Percentiles rank a stretch among this genome's conserved stretches.
Evolutionary conservation across 2,113 vertebrate genomes (phyloP).

Genomic region (Oenanthe melanoleuca): DNA sequence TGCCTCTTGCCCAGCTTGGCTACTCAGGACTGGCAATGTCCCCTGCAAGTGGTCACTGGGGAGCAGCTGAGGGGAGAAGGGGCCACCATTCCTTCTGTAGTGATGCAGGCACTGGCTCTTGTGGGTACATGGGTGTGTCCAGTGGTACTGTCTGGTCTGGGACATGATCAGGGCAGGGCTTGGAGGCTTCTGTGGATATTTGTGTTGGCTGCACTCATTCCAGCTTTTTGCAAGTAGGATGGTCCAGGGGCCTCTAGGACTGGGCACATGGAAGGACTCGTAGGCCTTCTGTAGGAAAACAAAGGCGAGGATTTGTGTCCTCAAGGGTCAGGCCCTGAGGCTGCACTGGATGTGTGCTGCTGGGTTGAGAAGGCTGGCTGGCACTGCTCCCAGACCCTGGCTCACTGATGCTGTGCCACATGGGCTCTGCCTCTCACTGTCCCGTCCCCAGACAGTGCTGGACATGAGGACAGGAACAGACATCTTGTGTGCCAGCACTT

Average conservation of each 20-base stretch:
- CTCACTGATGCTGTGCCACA: accelerated
- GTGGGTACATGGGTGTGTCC: accelerated
- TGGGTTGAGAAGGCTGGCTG: background rate
- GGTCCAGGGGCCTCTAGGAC: background rate
- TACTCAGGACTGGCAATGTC: background rate
- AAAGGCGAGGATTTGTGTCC: accelerated
- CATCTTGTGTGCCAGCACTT: background rate
- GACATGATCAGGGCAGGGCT: accelerated
- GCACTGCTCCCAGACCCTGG: accelerated
- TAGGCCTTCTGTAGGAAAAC: background rate
- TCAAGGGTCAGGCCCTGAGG: background rate
- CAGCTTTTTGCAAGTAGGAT: accelerated
- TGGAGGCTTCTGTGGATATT: accelerated
- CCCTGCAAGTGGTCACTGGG: background rate
- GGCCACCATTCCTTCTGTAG: accelerated
- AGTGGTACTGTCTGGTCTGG: accelerated
- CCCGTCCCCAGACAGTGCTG: accelerated
- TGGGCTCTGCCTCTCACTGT: accelerated
- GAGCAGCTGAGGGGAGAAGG: accelerated
- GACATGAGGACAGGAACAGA: accelerated
- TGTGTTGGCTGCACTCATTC: accelerated
- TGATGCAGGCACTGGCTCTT: accelerated
- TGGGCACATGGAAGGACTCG: background rate
- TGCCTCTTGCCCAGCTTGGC: background rate
- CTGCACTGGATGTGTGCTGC: accelerated